phyloP scores from a whole-genome alignment of 2,797 vertebrate species.

The Acanthis flammea region DNA sequence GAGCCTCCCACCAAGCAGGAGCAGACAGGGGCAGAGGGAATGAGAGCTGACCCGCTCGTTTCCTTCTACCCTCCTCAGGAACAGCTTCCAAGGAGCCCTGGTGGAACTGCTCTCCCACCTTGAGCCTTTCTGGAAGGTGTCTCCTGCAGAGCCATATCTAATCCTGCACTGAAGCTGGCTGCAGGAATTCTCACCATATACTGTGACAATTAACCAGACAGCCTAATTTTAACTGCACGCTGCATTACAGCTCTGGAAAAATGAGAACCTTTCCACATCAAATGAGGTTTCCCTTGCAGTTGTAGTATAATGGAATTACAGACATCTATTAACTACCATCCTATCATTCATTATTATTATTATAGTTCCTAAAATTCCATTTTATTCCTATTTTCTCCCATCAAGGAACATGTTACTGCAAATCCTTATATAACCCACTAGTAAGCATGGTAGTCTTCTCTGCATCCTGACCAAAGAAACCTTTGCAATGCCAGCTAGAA shows the following conservation, averaged over 20 bases:
- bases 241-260: constrained; percentile 43
- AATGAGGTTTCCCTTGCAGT: constrained; percentile 25
- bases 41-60: fast-evolving
- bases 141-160: constrained; percentile 23
- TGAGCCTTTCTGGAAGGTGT: background rate
- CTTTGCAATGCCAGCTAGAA: background rate
- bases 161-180: constrained; percentile 23
- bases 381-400: constrained; percentile 37
- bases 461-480: background rate
- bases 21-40: background rate
- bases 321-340: constrained; percentile 31
- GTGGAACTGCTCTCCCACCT: background rate
- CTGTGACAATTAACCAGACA: constrained; percentile 17
- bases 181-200: constrained; percentile 1
- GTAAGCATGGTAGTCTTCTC: background rate
- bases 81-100: background rate
- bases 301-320: constrained; percentile 26
- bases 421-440: constrained; percentile 47
- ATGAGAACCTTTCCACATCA: constrained; percentile 20
- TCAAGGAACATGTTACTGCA: background rate
- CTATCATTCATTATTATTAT: constrained; percentile 24
- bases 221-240: constrained; percentile 39
- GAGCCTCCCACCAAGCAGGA: fast-evolving
- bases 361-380: constrained; percentile 18
- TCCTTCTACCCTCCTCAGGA: background rate